Evolutionary conservation across 2,797 vertebrate genomes (phyloP).

Genomic region (Melanotaenia pygmaea): DNA sequence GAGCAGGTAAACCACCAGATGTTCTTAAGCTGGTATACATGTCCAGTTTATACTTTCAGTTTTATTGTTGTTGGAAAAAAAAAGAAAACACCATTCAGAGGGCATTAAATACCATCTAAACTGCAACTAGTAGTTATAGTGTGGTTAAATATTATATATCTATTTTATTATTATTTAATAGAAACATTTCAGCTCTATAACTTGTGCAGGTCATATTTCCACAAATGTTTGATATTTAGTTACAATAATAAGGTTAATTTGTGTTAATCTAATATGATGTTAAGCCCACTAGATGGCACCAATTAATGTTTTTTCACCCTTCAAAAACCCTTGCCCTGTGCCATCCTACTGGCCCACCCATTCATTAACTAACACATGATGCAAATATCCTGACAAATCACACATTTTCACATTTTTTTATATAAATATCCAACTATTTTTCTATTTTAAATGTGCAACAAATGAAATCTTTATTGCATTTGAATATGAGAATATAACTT

Average conservation of each 20-base stretch:
- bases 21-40: no score
- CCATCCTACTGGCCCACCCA: not conserved
- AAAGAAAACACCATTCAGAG: not conserved
- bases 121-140: not conserved
- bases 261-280: not conserved
- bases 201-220: not conserved
- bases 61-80: not conserved
- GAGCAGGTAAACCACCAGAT: slow-evolving; percentile 80
- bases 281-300: slow-evolving; percentile 38
- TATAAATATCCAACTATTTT: no score
- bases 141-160: not conserved
- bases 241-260: not conserved
- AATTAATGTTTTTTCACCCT: not conserved
- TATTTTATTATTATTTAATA: not conserved
- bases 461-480: no score
- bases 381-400: not conserved
- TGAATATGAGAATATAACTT: no score
- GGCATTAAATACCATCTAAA: not conserved
- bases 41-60: no score
- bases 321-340: not conserved
- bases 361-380: not conserved
- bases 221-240: not conserved
- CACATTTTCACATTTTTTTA: no score
- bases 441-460: no score
- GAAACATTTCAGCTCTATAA: not conserved